Base-by-base conservation (phyloP, 2,797 vertebrate genomes). In the Labroides dimidiatus region DNA sequence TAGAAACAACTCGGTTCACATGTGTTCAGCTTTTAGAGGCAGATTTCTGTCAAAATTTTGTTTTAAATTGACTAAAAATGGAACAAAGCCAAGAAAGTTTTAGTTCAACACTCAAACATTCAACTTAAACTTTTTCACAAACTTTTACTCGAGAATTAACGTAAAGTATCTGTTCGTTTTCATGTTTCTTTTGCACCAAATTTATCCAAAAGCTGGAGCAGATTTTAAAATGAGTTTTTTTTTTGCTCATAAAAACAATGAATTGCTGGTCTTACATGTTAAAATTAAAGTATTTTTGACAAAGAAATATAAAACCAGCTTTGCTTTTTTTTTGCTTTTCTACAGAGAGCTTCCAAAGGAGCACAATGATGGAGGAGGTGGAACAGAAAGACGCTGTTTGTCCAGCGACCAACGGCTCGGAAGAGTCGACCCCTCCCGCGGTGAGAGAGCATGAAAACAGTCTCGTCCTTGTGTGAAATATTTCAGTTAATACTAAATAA, bases 361-460 rank as follows among this genome's bases (percentile, higher is more conserved):
- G 50, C 3, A 16, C n/a, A 20, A 75, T 2, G 65, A 85, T 80
- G 82, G 78, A 77, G 48, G 75, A 1, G 64, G 61, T 1, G 4
- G 77, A 78, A 69, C 69, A 54, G 13, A 51, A 19, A 21, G 64
- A 27, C 57, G 66, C 15, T 1, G 44, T 45, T 16, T 11, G 12
- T 0, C 19, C 39, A 19, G 39, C 1, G 8, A 27, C 61, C 0
- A 7, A 14, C 27, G 3, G 4, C 53, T 16, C 60, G 17, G 77
- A 79, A 4, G 75, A 83, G 10, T 60, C 70, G 17, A 17, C 33
- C 19, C 21, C 55, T 20, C 60, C 62, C 9, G 14, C 0, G 76
- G 86, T 86, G 39, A 78, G 71, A 39, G 13, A 39, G 13, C 36
- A 36, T 12, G 36, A 9, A 36, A 12, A 36, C 8, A 20, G 4